Base-by-base conservation (phyloP, 1,140 invertebrate genomes). In the Halotydeus destructor region DNA sequence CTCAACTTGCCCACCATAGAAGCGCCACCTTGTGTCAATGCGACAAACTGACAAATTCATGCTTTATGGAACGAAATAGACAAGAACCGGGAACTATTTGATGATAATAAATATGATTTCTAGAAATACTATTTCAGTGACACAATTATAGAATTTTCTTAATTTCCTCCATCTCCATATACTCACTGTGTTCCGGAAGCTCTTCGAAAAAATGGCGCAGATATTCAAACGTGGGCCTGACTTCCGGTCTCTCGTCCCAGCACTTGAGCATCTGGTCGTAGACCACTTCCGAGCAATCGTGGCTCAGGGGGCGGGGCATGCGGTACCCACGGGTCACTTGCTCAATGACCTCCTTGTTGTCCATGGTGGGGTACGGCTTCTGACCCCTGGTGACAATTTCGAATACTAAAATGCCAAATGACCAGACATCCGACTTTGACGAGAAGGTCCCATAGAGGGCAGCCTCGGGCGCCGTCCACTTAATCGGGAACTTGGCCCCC, bases 341-440 rank as follows among this genome's bases (percentile, higher is more conserved):
- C 55, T 94, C 85, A 38, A 98, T 68, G 27, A 99, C 93, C 64
- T 98, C 93, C 5, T 89, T 89, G 66, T 97, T 97, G 24, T 88
- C 96, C 91, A 99, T 97, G 16, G 72, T 73, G 50, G 74, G 72
- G 70, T 98, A 98, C 45, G 93, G 93, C 63, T 93, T 91, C 55
- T 88, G 70, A 41, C 91, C 91, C 56, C 89, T 94, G 16, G 91
- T 97, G 41, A 97, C 83, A 48, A 98, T 70, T 64, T 98, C 93
- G n/a, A 88, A 96, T 18, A 98, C 72, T 35, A 98, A 67, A 57
- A 98, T 97, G 49, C 93, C 93, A 60, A 97, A 98, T 44, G 85
- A 93, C 93, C 93, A 98, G 9, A 98, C 89, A 62, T 98, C 93
- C 0, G 89, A 96, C 67, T 98, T 98, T 55, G 96, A 96, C 49